phyloP scores from a whole-genome alignment of 2,797 vertebrate species.

The Strix occidentalis region DNA sequence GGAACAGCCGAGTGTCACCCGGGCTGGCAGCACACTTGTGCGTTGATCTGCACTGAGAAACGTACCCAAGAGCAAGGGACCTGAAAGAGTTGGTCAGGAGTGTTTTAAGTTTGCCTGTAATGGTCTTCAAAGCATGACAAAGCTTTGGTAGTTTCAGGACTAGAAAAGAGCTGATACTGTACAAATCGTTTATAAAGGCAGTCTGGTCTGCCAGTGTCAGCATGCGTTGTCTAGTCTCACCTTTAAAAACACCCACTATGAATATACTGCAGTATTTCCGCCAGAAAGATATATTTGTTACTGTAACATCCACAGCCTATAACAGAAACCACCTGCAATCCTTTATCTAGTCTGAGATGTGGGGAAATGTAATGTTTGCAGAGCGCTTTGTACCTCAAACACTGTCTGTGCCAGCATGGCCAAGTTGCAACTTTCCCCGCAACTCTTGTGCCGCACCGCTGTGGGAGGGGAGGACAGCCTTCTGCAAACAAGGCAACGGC shows the following conservation, averaged over 20 bases:
- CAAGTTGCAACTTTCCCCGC: background rate
- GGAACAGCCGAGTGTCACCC: background rate
- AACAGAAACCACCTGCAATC: background rate
- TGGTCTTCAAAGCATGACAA: background rate
- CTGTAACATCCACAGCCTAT: background rate
- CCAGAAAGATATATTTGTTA: background rate
- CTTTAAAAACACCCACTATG: accelerated
- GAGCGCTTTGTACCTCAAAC: background rate
- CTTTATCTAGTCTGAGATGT: background rate
- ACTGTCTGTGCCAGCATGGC: background rate
- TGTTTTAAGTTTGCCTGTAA: background rate
- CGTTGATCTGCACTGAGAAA: accelerated
- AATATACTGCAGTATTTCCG: background rate
- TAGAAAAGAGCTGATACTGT: background rate
- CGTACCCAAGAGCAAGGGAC: no score
- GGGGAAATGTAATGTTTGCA: accelerated
- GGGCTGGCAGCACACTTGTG: accelerated
- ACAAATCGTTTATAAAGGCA: background rate
- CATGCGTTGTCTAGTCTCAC: background rate
- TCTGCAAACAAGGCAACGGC: accelerated
- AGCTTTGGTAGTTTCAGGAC: background rate
- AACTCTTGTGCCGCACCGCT: accelerated
- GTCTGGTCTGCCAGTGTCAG: background rate
- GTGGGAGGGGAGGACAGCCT: background rate
- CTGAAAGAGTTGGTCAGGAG: background rate